Evolutionary conservation across 2,888 invertebrate species (phyloP).

Genomic region (Sicus ferrugineus): DNA sequence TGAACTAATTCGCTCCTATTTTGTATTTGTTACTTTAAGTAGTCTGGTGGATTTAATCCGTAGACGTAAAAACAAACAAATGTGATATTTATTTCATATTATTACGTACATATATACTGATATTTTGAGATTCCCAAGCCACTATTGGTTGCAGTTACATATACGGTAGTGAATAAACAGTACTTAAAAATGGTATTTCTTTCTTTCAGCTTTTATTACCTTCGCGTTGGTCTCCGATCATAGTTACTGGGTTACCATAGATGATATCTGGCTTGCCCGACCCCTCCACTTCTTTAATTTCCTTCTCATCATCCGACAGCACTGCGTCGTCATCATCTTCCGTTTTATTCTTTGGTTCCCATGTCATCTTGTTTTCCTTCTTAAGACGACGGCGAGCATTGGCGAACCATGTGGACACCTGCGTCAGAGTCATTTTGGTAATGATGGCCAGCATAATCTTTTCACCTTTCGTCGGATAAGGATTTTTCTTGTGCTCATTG

Average conservation of each 20-base stretch:
- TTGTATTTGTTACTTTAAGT: no score
- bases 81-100: no score
- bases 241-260: background rate
- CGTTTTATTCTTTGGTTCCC: constrained; percentile 93
- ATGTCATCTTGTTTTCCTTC: constrained; percentile 98
- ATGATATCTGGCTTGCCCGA: constrained; percentile 63
- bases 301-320: constrained; percentile 87
- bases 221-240: constrained; percentile 10
- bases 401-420: constrained; percentile 97
- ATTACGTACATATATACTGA: no score
- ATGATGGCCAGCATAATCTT: constrained; percentile 95
- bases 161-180: no score
- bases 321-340: constrained; percentile 87
- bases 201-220: no score
- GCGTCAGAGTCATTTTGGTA: constrained; percentile 94
- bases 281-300: constrained; percentile 70
- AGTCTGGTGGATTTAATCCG: no score
- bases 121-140: no score
- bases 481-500: constrained; percentile 95
- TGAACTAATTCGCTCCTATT: no score
- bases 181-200: no score
- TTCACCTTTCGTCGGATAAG: constrained; percentile 95
- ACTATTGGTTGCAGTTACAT: no score
- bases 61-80: no score
- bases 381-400: constrained; percentile 92